Base-by-base conservation (phyloP, 1,140 invertebrate genomes). In the Wiebesia pumilae region DNA sequence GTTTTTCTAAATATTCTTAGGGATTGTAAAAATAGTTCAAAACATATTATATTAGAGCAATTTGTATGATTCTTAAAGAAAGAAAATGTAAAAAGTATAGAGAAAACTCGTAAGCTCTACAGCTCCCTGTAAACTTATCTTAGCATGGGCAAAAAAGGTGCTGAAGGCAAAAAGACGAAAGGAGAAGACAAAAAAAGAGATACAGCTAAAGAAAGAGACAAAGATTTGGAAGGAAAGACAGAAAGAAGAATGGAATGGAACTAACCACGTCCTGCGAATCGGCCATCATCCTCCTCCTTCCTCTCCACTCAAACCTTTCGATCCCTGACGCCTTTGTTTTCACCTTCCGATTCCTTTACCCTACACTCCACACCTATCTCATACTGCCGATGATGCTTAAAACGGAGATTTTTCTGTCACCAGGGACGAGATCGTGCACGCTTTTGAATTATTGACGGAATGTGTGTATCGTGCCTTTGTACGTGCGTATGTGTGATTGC, bases 211-310 rank as follows among this genome's bases (percentile, higher is more conserved):
- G 10, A 19, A 12, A 79, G n/a, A 6, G 27, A 30, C 7, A 3
- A n/a, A n/a, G 9, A 62, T 21, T 19, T 1, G 67, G 14, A 12
- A 6, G 2, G 10, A 12, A 40, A 12, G 33, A 54, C 4, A 47
- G 43, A 47, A 47, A 51, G 27, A 35, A 40, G 14, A 30, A 38
- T 16, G 21, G 43, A 27, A 73, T n/a, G n/a, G 21, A 47, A 84
- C 83, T 84, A 84, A 84, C 83, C 83, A n/a, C 58, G 51, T 84
- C 38, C 54, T 78, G 71, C 35, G 73, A 84, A 6, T 78, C 51
- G 3, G n/a, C 35, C 24, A 65, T 47, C 73, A 84, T 84, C 30
- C 69, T 83, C 40, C n/a, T 67, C 27, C 27, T 40, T 62, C 35
- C n/a, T 1, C 78, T 80, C 78, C 4, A 14, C 3, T 67, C 7